These are phyloP conservation scores for Agrotis exclamationis DNA, from an alignment of 2,888 invertebrate genomes.

Conservation along the genomic window DNA sequence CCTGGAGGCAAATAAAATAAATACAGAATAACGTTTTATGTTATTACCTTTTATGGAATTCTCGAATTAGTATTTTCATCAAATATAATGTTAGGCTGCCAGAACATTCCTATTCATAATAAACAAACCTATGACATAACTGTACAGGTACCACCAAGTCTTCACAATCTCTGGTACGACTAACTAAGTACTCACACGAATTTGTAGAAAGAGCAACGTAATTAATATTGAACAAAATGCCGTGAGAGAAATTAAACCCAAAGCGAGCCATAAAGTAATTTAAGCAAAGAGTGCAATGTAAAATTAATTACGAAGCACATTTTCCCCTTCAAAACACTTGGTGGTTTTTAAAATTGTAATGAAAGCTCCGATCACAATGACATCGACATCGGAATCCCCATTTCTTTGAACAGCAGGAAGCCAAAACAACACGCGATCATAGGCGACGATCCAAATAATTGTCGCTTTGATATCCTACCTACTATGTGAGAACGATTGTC, in stretches of 20 bases:
- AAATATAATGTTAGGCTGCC: not conserved
- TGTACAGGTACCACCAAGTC: not conserved
- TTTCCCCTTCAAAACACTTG: constrained; percentile 36
- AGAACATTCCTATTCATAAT: constrained; percentile 4
- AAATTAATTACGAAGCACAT: constrained; percentile 52
- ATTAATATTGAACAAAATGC: constrained; percentile 42
- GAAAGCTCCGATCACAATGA: constrained; percentile 30
- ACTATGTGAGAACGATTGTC: constrained; percentile 14
- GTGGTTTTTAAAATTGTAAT: constrained; percentile 34
- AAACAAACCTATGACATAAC: constrained; percentile 15
- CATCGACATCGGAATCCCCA: constrained; percentile 21
- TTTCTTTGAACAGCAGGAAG: constrained; percentile 45
- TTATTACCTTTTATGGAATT: constrained; percentile 24
- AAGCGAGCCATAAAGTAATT: constrained; percentile 48
- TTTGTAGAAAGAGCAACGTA: constrained; percentile 30
- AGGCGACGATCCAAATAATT: constrained; percentile 41
- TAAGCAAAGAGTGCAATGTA: constrained; percentile 36
- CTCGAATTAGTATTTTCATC: constrained; percentile 23
- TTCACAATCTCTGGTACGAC: constrained; percentile 1
- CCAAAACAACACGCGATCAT: constrained; percentile 42
- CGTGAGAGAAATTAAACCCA: constrained; percentile 33
- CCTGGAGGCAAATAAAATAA: constrained; percentile 36
- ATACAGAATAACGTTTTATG: constrained; percentile 18
- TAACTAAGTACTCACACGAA: constrained; percentile 19
- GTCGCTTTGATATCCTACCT: constrained; percentile 24